phyloP scores from a whole-genome alignment of 2,797 vertebrate genomes.

The Lagocephalus sceleratus region DNA sequence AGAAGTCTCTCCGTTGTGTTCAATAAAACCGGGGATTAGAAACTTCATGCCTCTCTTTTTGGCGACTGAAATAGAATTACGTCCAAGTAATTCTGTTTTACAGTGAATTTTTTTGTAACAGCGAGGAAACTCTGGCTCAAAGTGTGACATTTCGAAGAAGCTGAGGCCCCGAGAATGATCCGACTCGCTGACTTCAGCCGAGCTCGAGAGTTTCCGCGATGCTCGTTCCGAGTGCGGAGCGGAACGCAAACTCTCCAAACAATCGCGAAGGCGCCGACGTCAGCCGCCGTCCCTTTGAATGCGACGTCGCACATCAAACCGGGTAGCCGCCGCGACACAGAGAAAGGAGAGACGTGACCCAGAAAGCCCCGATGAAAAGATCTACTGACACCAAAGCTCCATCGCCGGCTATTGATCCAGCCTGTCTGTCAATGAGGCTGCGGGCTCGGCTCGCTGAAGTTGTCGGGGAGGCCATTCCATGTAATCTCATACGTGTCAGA shows the following conservation, averaged over 20 bases:
- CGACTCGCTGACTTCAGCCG: too few species aligned
- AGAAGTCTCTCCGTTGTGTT: background rate
- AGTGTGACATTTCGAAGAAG: too few species aligned
- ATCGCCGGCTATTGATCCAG: slow-evolving; percentile 30
- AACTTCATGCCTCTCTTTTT: too few species aligned
- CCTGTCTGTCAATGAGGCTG: slow-evolving; percentile 11
- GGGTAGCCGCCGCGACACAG: slow-evolving; percentile 13
- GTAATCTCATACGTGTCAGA: background rate
- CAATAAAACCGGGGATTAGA: too few species aligned
- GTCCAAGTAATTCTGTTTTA: too few species aligned
- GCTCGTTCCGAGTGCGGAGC: too few species aligned
- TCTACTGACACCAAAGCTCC: slow-evolving; percentile 20
- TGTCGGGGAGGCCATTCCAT: slow-evolving; percentile 6
- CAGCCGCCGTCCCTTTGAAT: slow-evolving; percentile 20
- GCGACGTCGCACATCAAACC: slow-evolving; percentile 9
- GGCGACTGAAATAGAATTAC: too few species aligned
- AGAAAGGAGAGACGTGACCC: slow-evolving; percentile 34
- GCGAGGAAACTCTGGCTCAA: too few species aligned
- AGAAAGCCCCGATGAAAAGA: slow-evolving; percentile 42
- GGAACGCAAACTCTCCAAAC: too few species aligned
- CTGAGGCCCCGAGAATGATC: too few species aligned
- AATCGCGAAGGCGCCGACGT: slow-evolving; percentile 2
- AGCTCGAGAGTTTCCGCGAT: background rate
- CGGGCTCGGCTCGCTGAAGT: slow-evolving; percentile 2
- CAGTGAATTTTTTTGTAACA: too few species aligned